Percentiles rank a stretch among this genome's conserved stretches.
These are phyloP conservation scores for Jaculus jaculus DNA, from an alignment of 2,113 vertebrate genomes.

Conservation along the genomic window DNA sequence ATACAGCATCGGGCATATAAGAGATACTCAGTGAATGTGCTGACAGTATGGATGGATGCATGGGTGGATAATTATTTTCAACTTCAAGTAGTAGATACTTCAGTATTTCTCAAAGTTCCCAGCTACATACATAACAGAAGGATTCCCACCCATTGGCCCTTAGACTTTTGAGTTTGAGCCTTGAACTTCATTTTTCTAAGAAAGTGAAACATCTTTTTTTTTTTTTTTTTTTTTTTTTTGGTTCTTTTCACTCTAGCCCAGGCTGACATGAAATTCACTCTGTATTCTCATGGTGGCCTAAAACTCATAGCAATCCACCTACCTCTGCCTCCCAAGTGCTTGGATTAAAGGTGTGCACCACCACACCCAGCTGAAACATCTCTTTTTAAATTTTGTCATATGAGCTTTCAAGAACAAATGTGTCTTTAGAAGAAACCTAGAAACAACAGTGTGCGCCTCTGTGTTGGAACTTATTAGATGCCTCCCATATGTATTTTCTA, in stretches of 20 bases:
- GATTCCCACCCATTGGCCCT: neutral
- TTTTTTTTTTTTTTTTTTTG: no score
- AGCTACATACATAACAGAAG: neutral
- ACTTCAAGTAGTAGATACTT: neutral
- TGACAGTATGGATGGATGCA: neutral
- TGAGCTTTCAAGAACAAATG: constrained; percentile 13
- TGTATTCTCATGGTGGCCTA: no score
- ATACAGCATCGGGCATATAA: neutral
- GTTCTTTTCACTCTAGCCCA: no score
- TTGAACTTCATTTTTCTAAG: constrained; percentile 24
- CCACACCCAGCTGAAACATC: no score
- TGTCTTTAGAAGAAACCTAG: neutral
- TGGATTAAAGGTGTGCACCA: no score
- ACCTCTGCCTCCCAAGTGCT: no score
- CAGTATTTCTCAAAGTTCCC: constrained; percentile 25
- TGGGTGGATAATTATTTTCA: neutral
- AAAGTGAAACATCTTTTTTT: neutral
- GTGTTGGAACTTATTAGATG: neutral
- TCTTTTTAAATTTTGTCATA: constrained; percentile 16
- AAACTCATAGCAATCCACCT: no score
- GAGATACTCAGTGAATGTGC: neutral
- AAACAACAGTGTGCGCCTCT: neutral
- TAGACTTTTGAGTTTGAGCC: constrained; percentile 20
- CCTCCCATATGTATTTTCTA: neutral
- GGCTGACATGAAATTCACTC: no score